These are phyloP conservation scores for Bubalus kerabau DNA, from an alignment of 2,113 vertebrate genomes.

Conservation along the genomic window DNA sequence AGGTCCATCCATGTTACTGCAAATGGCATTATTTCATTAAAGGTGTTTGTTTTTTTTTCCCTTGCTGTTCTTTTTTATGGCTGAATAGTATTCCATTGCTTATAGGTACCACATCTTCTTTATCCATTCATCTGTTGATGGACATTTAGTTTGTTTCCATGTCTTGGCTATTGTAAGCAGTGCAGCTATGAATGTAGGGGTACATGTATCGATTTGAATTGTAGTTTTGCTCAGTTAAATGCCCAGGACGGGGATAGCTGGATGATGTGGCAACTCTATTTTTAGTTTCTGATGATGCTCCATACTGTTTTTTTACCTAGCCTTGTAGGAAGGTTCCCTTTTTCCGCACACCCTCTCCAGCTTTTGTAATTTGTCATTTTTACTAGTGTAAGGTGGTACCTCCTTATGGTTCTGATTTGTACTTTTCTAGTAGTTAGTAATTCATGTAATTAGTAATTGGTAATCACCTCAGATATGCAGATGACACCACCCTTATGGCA, in stretches of 20 bases:
- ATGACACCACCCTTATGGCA: no score
- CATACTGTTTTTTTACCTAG: neutral
- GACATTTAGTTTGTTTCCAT: neutral
- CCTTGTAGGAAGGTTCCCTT: neutral
- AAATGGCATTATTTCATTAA: neutral
- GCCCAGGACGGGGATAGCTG: neutral
- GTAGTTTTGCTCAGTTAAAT: neutral
- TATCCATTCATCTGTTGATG: neutral
- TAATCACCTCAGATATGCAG: neutral
- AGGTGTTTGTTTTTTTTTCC: neutral
- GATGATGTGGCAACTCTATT: neutral
- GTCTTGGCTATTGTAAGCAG: neutral
- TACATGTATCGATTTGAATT: neutral
- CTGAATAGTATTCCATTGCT: neutral
- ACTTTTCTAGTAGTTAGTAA: neutral
- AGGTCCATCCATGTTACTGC: neutral
- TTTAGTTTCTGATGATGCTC: neutral
- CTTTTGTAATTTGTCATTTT: neutral
- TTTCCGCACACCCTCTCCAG: neutral
- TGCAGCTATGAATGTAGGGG: neutral
- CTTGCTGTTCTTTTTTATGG: neutral
- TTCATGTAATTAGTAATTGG: neutral
- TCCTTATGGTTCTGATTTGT: neutral
- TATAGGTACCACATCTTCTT: neutral
- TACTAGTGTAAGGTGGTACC: neutral